Evolutionary conservation across 2,888 invertebrate species (phyloP).

Genomic region (Andrena hattorfiana): DNA sequence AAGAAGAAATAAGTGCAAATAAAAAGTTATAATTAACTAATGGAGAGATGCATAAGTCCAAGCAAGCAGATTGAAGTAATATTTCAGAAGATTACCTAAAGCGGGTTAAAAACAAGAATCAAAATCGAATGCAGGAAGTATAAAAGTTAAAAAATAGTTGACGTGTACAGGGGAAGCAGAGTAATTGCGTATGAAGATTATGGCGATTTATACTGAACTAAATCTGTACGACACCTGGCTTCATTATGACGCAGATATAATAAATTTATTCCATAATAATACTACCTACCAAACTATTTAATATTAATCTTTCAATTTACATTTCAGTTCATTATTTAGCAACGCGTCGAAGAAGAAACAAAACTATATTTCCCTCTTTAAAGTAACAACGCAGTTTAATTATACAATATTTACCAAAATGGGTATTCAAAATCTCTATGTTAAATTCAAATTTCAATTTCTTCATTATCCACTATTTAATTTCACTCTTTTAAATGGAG

Average conservation of each 20-base stretch:
- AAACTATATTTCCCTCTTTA: too few relatives aligned
- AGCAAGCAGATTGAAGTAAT: too few relatives aligned
- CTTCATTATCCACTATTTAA: too few relatives aligned
- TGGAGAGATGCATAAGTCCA: too few relatives aligned
- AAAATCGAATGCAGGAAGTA: not conserved
- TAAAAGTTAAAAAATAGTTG: not conserved
- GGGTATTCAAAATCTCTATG: too few relatives aligned
- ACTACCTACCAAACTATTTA: not conserved
- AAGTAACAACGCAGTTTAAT: not conserved
- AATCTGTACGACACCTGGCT: not conserved
- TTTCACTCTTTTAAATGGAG: too few relatives aligned
- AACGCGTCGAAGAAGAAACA: not conserved
- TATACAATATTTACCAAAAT: not conserved
- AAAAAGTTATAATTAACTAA: too few relatives aligned
- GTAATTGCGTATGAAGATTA: conserved; percentile 6
- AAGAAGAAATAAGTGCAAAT: too few relatives aligned
- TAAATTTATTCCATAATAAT: not conserved
- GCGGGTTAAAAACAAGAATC: too few relatives aligned
- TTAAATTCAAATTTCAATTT: too few relatives aligned
- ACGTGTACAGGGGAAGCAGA: not conserved
- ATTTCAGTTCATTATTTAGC: not conserved
- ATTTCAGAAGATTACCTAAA: too few relatives aligned
- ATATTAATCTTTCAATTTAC: not conserved
- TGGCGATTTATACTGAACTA: not conserved
- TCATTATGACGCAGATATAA: not conserved